phyloP scores from a whole-genome alignment of 2,797 vertebrate genomes.

The Mus caroli region DNA sequence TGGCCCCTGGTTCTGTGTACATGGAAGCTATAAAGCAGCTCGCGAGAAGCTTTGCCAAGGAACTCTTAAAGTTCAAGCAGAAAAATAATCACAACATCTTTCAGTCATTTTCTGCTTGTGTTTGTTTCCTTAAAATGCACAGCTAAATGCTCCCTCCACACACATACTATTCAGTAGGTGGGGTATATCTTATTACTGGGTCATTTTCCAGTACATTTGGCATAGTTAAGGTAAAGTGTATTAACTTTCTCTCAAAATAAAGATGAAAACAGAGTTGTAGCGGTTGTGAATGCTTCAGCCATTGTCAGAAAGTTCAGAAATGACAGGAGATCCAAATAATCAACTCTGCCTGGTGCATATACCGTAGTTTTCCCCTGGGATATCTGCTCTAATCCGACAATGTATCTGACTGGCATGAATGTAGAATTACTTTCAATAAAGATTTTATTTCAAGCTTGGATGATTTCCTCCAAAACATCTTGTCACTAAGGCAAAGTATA shows the following conservation, averaged over 20 bases:
- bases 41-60: constrained; percentile 67
- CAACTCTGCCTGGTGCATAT: constrained; percentile 84
- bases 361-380: constrained; percentile 85
- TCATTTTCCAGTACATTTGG: constrained; percentile 92
- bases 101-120: constrained; percentile 77
- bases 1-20: constrained; percentile 57
- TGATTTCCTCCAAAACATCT: constrained; percentile 89
- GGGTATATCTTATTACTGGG: constrained; percentile 87
- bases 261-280: constrained; percentile 87
- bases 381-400: constrained; percentile 85
- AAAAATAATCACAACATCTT: constrained; percentile 83
- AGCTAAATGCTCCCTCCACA: constrained; percentile 82
- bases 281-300: constrained; percentile 83
- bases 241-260: constrained; percentile 89
- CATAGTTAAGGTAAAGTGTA: constrained; percentile 90
- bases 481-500: constrained; percentile 87
- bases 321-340: constrained; percentile 90
- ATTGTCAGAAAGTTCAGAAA: constrained; percentile 88
- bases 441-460: constrained; percentile 91
- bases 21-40: constrained; percentile 55
- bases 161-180: constrained; percentile 84
- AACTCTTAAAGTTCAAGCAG: constrained; percentile 79
- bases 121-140: constrained; percentile 83
- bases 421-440: constrained; percentile 90
- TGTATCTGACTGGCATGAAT: constrained; percentile 88